phyloP scores from a whole-genome alignment of 2,888 invertebrate species.

The Scaptomyza tumidula region DNA sequence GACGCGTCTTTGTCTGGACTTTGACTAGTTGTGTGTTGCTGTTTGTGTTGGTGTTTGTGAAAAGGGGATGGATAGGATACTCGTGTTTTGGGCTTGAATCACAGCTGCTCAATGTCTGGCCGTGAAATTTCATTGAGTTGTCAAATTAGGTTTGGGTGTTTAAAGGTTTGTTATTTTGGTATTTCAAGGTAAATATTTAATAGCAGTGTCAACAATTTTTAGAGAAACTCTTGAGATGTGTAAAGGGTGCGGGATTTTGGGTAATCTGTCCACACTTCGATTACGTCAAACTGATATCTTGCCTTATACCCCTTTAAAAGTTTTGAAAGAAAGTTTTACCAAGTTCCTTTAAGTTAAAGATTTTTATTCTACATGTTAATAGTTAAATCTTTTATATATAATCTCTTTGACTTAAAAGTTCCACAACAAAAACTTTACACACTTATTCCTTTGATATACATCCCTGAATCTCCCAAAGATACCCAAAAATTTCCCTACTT shows the following conservation, averaged over 20 bases:
- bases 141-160: background rate
- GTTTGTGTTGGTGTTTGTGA: background rate
- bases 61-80: background rate
- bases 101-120: slow-evolving; percentile 21
- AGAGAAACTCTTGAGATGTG: too few species aligned
- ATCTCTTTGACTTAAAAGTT: too few species aligned
- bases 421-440: background rate
- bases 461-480: background rate
- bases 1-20: slow-evolving; percentile 50
- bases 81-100: background rate
- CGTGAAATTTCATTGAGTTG: slow-evolving; percentile 14
- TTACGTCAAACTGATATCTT: background rate
- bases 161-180: background rate
- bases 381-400: too few species aligned
- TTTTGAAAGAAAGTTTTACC: too few species aligned
- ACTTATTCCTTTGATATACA: background rate
- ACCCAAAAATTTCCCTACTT: background rate
- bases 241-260: accelerated
- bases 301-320: too few species aligned
- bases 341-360: too few species aligned
- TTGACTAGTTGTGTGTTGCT: background rate
- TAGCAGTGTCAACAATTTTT: background rate
- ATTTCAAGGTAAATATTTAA: background rate
- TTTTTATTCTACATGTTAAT: too few species aligned
- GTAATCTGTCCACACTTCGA: background rate